Evolutionary conservation across 1,140 invertebrate species (phyloP).

Genomic region (Leptinotarsa defecta): DNA sequence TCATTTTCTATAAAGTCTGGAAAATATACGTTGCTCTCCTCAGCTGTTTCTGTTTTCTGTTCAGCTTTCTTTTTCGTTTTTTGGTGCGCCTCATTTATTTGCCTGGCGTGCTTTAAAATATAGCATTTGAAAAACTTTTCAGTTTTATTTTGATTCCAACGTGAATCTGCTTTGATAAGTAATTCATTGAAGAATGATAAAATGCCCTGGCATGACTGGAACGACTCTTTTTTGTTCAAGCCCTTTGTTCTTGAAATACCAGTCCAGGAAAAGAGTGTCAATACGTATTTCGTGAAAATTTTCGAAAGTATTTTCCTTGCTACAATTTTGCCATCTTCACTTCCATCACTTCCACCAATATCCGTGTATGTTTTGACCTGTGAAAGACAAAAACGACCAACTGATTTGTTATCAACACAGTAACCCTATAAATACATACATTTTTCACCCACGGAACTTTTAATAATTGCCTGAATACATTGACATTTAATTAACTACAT

Average conservation of each 20-base stretch:
- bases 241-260: constrained; percentile 7
- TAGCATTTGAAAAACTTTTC: background rate
- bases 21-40: no score
- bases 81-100: background rate
- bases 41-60: background rate
- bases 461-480: no score
- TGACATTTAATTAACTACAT: no score
- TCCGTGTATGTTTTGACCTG: background rate
- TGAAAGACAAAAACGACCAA: background rate
- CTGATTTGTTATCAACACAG: no score
- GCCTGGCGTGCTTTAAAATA: constrained; percentile 1
- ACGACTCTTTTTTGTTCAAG: background rate
- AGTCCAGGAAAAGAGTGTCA: constrained; percentile 5
- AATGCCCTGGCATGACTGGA: background rate
- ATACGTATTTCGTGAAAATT: constrained; percentile 5
- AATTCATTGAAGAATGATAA: background rate
- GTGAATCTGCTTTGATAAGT: background rate
- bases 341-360: constrained; percentile 10
- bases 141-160: constrained; percentile 1
- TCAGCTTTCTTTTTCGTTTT: background rate
- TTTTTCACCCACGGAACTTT: no score
- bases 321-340: constrained; percentile 1
- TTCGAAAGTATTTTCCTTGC: background rate
- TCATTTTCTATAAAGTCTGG: no score
- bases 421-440: no score